Evolutionary conservation across 2,797 vertebrate species (phyloP), one percentile per base, ranked within the genome.

Genomic region (Paguma larvata): DNA sequence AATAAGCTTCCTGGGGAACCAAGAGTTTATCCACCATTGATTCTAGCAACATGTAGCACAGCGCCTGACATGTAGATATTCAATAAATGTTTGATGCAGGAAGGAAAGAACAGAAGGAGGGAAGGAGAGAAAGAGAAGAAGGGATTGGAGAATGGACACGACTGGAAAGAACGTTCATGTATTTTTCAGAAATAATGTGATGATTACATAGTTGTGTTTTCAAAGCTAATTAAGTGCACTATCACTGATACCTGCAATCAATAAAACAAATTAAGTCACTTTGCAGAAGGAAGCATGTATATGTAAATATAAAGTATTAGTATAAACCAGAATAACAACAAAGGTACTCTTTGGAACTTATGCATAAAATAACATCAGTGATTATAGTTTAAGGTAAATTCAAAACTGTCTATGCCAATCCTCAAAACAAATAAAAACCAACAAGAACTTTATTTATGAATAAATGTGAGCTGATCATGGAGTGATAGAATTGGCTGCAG

Each of bases 221-320:
- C 79, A 72, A 62, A 94, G 89, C 46, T 82, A 38, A 82, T 51
- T 72, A 46, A 63, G 41, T 65, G 4, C 25, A 27, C 62, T 82
- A 63, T 77, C 80, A 27, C 53, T 84, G 62, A 94, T 27, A n/a
- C 12, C 67, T 91, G 88, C 51, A 85, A 72, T 90, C 91, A 67
- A 65, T 84, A 73, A 89, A 78, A 90, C 62, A 95, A 75, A 80
- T 78, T 38, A 95, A 85, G 48, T 70, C 84, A 85, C 48, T 94
- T 84, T 96, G 80, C 63, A 93, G 93, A 94, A 80, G 38, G 44
- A 97, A 85, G 34, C 59, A 15, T 83, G 8, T 91, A 53, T 95
- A 91, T 93, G 68, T 89, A 78, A 90, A 63, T 30, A 72, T 94
- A 68, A 95, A 91, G 85, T 56, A 78, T 48, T 34, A 56, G 32